Conservation (phyloP, 2,113 vertebrate species). For the Cnemophilus loriae region DNA sequence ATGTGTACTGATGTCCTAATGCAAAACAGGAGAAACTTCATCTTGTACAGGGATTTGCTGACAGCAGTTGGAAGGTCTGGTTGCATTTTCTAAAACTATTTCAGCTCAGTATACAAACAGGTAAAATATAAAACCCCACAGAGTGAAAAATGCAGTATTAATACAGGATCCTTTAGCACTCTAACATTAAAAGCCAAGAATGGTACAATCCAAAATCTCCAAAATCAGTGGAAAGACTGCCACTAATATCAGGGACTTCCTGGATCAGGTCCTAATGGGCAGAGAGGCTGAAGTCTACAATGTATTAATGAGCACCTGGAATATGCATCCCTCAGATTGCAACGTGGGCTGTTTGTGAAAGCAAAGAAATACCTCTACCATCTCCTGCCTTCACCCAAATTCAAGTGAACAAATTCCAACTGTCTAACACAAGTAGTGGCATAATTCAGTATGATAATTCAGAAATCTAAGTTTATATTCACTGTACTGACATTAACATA, state of each 20-base stretch:
- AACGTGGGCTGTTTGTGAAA: not conserved
- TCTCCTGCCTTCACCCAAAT: not conserved
- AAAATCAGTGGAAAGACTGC: not conserved
- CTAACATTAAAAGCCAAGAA: not conserved
- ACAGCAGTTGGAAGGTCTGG: not conserved
- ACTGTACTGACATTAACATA: not conserved
- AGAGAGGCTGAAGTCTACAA: not conserved
- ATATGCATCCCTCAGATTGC: fast-evolving
- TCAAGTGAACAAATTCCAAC: not conserved
- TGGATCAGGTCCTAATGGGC: not conserved
- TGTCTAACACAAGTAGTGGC: not conserved
- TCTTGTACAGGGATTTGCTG: not conserved
- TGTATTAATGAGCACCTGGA: not conserved
- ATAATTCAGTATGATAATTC: not conserved
- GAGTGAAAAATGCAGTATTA: not conserved
- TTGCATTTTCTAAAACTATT: conserved; percentile 54
- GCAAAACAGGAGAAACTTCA: not conserved
- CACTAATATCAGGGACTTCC: not conserved
- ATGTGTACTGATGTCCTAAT: not conserved
- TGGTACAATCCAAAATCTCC: not conserved
- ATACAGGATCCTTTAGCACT: not conserved
- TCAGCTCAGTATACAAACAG: not conserved
- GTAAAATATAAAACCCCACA: not conserved
- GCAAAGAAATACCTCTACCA: not conserved
- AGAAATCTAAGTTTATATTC: not conserved